phyloP scores from a whole-genome alignment of 2,888 invertebrate genomes.

The Xestia rhomboidea region DNA sequence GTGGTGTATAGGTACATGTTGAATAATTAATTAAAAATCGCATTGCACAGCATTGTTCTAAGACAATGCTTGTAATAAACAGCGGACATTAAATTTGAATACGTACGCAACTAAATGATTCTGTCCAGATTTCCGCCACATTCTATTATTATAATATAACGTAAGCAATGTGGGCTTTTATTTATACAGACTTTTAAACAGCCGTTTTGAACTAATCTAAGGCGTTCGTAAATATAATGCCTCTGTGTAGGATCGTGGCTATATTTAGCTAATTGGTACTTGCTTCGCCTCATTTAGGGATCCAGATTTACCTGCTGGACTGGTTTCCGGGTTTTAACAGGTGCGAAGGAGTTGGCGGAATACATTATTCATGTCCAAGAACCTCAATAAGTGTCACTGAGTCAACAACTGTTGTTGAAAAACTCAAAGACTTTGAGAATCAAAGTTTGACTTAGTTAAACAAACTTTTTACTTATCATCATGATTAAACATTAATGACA shows the following conservation, averaged over 20 bases:
- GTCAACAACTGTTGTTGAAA: slow-evolving; percentile 77
- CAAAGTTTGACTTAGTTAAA: slow-evolving; percentile 54
- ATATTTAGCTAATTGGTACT: slow-evolving; percentile 56
- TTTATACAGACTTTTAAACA: slow-evolving; percentile 72
- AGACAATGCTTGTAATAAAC: slow-evolving; percentile 65
- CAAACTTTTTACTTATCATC: slow-evolving; percentile 35
- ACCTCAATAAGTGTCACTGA: slow-evolving; percentile 80
- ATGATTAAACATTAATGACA: slow-evolving; percentile 31
- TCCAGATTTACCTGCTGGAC: slow-evolving; percentile 36
- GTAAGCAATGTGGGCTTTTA: slow-evolving; percentile 74
- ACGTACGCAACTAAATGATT: slow-evolving; percentile 73
- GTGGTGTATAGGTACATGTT: neutral
- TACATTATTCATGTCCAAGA: slow-evolving; percentile 81
- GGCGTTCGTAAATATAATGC: slow-evolving; percentile 60
- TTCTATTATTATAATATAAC: slow-evolving; percentile 74
- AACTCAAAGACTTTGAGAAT: slow-evolving; percentile 67
- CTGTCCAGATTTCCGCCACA: slow-evolving; percentile 75
- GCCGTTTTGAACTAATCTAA: slow-evolving; percentile 69
- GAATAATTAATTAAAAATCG: slow-evolving; percentile 1
- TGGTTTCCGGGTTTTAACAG: slow-evolving; percentile 41
- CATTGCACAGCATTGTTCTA: neutral
- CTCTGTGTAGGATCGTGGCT: slow-evolving; percentile 51
- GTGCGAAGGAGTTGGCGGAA: slow-evolving; percentile 46
- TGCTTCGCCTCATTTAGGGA: slow-evolving; percentile 36
- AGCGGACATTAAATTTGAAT: slow-evolving; percentile 72